Conservation (phyloP, 1,140 invertebrate species). For the Nephila pilipes region DNA sequence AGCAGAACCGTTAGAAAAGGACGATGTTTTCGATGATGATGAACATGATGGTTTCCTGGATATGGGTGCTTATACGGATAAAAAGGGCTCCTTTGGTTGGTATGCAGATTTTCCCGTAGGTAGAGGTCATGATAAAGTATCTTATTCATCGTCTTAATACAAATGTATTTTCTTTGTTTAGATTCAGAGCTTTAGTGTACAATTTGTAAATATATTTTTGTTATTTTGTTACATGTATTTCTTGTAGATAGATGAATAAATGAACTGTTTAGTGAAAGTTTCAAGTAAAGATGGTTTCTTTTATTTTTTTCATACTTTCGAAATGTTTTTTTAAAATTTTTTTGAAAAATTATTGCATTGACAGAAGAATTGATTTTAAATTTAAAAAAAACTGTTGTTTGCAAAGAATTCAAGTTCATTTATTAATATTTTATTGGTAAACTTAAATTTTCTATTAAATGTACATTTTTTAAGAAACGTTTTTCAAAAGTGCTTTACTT, state of each 20-base stretch:
- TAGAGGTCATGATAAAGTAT: constrained; percentile 63
- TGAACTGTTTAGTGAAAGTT: background rate
- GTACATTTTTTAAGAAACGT: too few species aligned
- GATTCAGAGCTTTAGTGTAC: background rate
- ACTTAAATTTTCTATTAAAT: too few species aligned
- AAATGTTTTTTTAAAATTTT: too few species aligned
- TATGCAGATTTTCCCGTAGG: constrained; percentile 78
- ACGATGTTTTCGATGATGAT: constrained; percentile 14
- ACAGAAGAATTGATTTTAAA: too few species aligned
- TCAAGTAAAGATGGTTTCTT: background rate
- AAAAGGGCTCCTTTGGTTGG: constrained; percentile 78
- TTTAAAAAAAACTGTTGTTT: too few species aligned
- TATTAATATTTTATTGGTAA: too few species aligned
- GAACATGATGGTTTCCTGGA: constrained; percentile 76
- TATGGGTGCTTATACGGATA: constrained; percentile 78
- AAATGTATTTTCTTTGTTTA: background rate
- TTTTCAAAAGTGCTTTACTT: too few species aligned
- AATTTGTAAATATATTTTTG: constrained; percentile 8
- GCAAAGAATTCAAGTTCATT: too few species aligned
- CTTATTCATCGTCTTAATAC: constrained; percentile 58
- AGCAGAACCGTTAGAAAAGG: background rate
- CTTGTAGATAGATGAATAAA: background rate
- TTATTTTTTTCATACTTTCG: too few species aligned
- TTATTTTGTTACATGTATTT: background rate
- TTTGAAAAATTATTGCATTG: too few species aligned